Evolutionary conservation across 2,888 invertebrate genomes (phyloP), one percentile per base, ranked within the genome.

Genomic region (Napeogenes inachia): DNA sequence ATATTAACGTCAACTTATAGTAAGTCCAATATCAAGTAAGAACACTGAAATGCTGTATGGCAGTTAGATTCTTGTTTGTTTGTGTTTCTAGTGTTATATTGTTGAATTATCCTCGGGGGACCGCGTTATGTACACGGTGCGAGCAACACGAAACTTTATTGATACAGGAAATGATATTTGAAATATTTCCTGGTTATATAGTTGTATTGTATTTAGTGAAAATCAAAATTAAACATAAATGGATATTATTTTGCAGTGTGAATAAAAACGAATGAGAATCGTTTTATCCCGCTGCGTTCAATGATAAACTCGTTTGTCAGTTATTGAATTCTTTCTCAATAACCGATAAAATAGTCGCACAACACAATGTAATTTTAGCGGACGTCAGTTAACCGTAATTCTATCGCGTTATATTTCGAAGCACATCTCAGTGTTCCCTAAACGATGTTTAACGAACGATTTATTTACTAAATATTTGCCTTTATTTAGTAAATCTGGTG

Each of bases 401-500:
- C 30, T 50, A 50, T 50, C 21, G 10, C 30, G 50, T 30, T 30
- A 50, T 30, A 50, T 50, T 30, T 50, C 50, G 50, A 8, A 21
- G 30, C 30, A 30, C 21, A 30, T 30, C 50, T 50, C 50, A n/a
- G 42, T 42, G 38, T 38, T 38, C n/a, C 6, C 47, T 8, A 21
- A 13, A 47, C 47, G n/a, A 13, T 13, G 47, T 12, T 47, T 47
- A 47, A 47, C 47, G 4, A 50, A 47, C 47, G 4, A 50, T 30
- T 50, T 50, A 50, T 50, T 50, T 50, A 50, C 30, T 30, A 50
- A 50, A 50, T 46, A 46, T 47, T 50, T 50, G 50, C 2, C 50
- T 30, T 50, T 30, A 50, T 50, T 61, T 68, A 67, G 65, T 61
- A 62, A 69, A 74, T 70, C n/a, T 71, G 73, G 73, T 73, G 71